These are phyloP conservation scores for Achlya flavicornis DNA, from an alignment of 2,888 invertebrate genomes.

Conservation along the genomic window DNA sequence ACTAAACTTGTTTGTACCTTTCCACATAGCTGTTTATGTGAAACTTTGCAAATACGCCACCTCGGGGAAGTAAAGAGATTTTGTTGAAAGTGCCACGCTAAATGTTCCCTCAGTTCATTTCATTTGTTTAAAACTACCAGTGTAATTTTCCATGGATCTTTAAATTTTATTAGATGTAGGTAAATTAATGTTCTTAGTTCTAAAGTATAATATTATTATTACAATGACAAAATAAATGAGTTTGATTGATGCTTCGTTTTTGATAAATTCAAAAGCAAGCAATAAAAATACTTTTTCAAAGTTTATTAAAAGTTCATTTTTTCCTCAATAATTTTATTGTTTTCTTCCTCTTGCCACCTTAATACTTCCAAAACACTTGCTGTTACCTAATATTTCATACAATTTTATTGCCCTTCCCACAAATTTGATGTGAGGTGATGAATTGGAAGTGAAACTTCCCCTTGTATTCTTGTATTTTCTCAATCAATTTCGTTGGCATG, in stretches of 20 bases:
- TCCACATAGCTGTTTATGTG: constrained; percentile 66
- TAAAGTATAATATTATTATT: too few relatives aligned
- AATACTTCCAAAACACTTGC: constrained; percentile 14
- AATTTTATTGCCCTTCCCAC: constrained; percentile 45
- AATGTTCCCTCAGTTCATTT: constrained; percentile 49
- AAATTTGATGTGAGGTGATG: constrained; percentile 47
- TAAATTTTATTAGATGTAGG: constrained; percentile 7
- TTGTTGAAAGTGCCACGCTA: constrained; percentile 53
- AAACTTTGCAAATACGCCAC: constrained; percentile 69
- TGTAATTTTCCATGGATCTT: constrained; percentile 33
- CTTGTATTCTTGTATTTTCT: constrained; percentile 59
- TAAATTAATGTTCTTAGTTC: too few relatives aligned
- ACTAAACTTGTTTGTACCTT: constrained; percentile 75
- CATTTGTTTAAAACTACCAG: constrained; percentile 39
- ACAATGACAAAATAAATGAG: too few relatives aligned
- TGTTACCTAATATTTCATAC: constrained; percentile 38
- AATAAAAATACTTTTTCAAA: too few relatives aligned
- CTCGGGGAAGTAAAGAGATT: constrained; percentile 60
- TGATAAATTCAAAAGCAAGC: too few relatives aligned
- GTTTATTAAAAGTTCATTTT: neutral
- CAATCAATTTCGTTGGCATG: constrained; percentile 40
- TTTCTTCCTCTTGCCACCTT: constrained; percentile 9
- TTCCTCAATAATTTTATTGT: constrained; percentile 3
- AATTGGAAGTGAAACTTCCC: constrained; percentile 51
- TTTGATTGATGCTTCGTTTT: too few relatives aligned